Evolutionary conservation across 1,140 invertebrate genomes (phyloP), one percentile per base, ranked within the genome.

Genomic region (Calephelis nemesis): DNA sequence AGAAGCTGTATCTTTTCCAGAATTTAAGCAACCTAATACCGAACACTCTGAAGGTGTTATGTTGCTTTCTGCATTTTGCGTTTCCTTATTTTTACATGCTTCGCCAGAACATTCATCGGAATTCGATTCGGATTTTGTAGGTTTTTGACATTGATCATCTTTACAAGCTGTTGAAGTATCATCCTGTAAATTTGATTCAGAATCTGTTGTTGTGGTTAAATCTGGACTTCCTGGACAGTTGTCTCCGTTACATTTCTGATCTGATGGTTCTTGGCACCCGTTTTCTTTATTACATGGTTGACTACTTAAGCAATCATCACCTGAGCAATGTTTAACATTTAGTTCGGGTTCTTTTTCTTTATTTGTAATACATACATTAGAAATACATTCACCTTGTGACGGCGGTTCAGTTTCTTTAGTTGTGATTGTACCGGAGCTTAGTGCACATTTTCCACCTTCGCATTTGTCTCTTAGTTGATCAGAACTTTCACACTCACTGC

Each of bases 81-180:
- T 45, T 71, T 85, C 84, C 68, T 82, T 81, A 63, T 72, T 75
- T 73, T 72, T 75, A 71, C 88, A 91, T n/a, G 66, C 74, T 72
- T 83, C 82, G 47, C 77, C 84, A 30, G 15, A 68, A 71, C 88
- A 91, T 69, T 82, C 73, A 50, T 69, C 65, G 75, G 12, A 13
- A 40, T 73, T 71, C 9, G n/a, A 10, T 71, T 62, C 47, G 54
- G 47, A 68, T 48, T 77, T 52, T 49, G 73, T 63, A 62, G 68
- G 19, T 58, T 47, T 68, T 68, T 74, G 63, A 62, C 74, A 77
- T 52, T 71, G 72, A 50, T 77, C 69, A 50, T 76, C 74, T 13
- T 75, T 66, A 68, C 77, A 77, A 58, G 52, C 45, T 62, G 49
- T 40, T 50, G 67, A 52, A 62, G 19, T 50, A 30, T 49, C 48